Conservation (phyloP, 2,113 vertebrate genomes). For the Turnix velox region DNA sequence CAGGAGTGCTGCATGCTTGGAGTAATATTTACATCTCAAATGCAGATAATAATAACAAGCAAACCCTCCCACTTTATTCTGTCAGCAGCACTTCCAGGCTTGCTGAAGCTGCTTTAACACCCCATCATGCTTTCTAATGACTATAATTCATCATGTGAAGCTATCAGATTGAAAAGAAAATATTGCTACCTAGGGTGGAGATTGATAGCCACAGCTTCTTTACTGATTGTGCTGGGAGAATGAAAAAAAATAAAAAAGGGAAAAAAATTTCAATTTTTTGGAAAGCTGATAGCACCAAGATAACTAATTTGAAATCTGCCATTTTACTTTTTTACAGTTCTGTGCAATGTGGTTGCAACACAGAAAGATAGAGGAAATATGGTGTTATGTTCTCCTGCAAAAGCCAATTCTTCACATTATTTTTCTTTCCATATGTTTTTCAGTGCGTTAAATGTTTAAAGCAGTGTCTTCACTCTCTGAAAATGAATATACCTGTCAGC, state of each 20-base stretch:
- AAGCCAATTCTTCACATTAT: constrained; percentile 40
- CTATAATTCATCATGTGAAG: constrained; percentile 68
- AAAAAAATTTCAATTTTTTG: constrained; percentile 29
- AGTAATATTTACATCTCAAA: constrained; percentile 32
- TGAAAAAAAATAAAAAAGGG: neutral
- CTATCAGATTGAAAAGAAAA: constrained; percentile 64
- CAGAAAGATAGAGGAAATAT: constrained; percentile 10
- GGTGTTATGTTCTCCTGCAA: neutral
- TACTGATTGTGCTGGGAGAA: constrained; percentile 59
- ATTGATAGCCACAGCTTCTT: constrained; percentile 58
- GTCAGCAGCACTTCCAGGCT: neutral
- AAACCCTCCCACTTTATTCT: neutral
- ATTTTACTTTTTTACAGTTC: neutral
- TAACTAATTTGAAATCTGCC: neutral
- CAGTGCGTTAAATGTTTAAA: constrained; percentile 38
- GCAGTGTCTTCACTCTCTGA: neutral
- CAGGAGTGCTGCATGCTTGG: neutral
- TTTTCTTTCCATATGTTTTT: constrained; percentile 49
- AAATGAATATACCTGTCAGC: constrained; percentile 2
- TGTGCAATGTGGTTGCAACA: neutral
- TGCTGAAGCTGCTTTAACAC: constrained; percentile 16
- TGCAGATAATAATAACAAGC: neutral
- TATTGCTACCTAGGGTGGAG: constrained; percentile 41
- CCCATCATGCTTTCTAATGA: constrained; percentile 63
- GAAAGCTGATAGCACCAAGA: neutral